Evolutionary conservation across 1,140 invertebrate genomes (phyloP).

Genomic region (Harpegnathos saltator): DNA sequence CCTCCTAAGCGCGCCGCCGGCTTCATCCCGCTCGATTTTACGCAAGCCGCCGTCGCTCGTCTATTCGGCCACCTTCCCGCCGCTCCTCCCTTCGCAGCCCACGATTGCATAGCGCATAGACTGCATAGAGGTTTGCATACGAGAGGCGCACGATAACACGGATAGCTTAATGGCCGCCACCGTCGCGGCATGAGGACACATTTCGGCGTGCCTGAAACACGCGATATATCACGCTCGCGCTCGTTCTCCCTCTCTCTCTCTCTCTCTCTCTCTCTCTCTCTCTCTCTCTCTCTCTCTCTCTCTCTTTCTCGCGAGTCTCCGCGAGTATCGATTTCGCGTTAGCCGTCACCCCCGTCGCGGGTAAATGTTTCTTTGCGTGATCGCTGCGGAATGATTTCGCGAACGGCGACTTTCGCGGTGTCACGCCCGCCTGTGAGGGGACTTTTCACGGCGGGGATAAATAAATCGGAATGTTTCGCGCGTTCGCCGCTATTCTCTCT

Average conservation of each 20-base stretch:
- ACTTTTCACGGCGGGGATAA: background rate
- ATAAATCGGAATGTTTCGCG: too few relatives aligned
- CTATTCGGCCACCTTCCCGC: background rate
- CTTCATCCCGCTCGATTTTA: background rate
- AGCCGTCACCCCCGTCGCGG: background rate
- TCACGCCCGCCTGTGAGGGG: background rate
- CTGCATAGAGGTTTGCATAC: slow-evolving; percentile 31
- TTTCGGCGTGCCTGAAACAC: slow-evolving; percentile 20
- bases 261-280: too few relatives aligned
- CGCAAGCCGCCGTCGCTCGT: background rate
- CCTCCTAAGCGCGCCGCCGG: background rate
- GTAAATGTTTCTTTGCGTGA: background rate
- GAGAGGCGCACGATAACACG: background rate
- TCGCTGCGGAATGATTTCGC: background rate
- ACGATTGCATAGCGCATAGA: slow-evolving; percentile 41
- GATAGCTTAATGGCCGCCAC: slow-evolving; percentile 20
- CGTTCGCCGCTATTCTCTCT: too few relatives aligned
- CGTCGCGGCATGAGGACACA: background rate
- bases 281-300: too few relatives aligned
- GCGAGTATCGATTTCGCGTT: slow-evolving; percentile 49
- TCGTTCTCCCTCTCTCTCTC: too few relatives aligned
- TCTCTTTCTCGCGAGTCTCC: too few relatives aligned
- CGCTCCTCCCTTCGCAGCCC: background rate
- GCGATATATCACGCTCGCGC: slow-evolving; percentile 13
- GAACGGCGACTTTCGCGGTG: background rate